Evolutionary conservation across 2,888 invertebrate species (phyloP), one percentile per base, ranked within the genome.

Genomic region (Idaea dimidiata): DNA sequence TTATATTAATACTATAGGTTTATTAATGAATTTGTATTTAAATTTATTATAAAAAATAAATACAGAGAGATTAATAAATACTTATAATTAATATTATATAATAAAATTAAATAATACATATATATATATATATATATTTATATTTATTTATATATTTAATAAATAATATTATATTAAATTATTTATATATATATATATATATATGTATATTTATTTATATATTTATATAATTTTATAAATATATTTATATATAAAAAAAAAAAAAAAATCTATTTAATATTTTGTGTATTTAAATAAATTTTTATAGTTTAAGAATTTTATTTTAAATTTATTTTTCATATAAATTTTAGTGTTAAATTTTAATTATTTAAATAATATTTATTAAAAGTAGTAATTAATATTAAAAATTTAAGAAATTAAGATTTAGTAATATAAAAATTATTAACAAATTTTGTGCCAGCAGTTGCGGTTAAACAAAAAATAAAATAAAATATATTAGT

Each of bases 391-490:
- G 83, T 93, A 91, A 89, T 89, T 91, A 89, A 79, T 87, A 83
- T 93, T 93, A 91, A 88, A 86, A 78, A 92, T 93, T 93, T 93
- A 93, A 89, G 88, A 88, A 93, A 91, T 93, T 93, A 93, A 92
- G 93, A 89, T 93, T 94, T 94, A 93, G 87, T 91, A 93, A 93
- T 89, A 88, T 87, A 77, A 76, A 79, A 84, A 94, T 88, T 93
- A 93, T 88, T 93, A 91, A 93, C 93, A 82, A 93, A 94, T 90
- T 93, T 94, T 94, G 94, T 94, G 94, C 94, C 94, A 95, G 94
- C 94, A 94, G 93, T 93, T 93, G 94, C 94, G 95, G 94, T 94
- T 94, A 95, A 77, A 94, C 94, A 93, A 91, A 91, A 90, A 79
- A 93, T 93, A 83, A 90, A 90, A 84, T 93, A 84, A 93, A 93